phyloP scores from a whole-genome alignment of 2,888 invertebrate species.

The Branchellion lobata region DNA sequence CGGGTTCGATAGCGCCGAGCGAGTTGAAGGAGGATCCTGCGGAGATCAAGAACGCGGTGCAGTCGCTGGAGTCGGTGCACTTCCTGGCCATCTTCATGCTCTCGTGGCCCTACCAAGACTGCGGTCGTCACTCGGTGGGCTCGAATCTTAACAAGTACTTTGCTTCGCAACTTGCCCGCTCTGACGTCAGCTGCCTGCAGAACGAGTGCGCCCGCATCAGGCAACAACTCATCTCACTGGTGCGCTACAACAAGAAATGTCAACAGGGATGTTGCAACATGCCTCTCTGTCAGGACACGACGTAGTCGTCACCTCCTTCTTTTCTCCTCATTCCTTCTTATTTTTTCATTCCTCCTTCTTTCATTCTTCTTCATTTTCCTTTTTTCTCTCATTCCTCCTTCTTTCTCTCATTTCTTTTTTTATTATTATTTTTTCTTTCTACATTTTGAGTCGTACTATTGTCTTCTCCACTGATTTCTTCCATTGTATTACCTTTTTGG shows the following conservation, averaged over 20 bases:
- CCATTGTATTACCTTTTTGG: too few species aligned
- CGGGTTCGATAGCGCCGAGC: not conserved
- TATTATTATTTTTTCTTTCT: too few species aligned
- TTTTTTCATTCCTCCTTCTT: too few species aligned
- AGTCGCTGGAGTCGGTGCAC: constrained; percentile 37
- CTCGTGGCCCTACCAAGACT: constrained; percentile 52
- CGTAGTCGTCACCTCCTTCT: too few species aligned
- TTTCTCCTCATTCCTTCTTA: too few species aligned
- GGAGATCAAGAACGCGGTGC: not conserved
- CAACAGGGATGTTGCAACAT: not conserved
- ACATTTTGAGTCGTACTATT: too few species aligned
- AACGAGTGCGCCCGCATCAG: constrained; percentile 47
- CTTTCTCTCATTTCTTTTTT: too few species aligned
- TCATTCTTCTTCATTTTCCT: too few species aligned
- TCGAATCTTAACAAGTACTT: constrained; percentile 26
- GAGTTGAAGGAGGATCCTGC: not conserved
- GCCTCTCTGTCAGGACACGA: too few species aligned
- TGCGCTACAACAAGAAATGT: constrained; percentile 40
- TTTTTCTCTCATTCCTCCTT: too few species aligned
- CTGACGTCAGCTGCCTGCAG: constrained; percentile 40
- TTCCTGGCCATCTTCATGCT: constrained; percentile 51
- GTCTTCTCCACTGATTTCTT: too few species aligned
- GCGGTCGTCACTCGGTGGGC: not conserved
- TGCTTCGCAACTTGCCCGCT: constrained; percentile 24
- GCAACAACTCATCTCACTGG: constrained; percentile 47